Percentiles rank a stretch among this genome's conserved stretches.
Evolutionary conservation across 2,888 invertebrate genomes (phyloP).

Genomic region (Mythimna loreyi): DNA sequence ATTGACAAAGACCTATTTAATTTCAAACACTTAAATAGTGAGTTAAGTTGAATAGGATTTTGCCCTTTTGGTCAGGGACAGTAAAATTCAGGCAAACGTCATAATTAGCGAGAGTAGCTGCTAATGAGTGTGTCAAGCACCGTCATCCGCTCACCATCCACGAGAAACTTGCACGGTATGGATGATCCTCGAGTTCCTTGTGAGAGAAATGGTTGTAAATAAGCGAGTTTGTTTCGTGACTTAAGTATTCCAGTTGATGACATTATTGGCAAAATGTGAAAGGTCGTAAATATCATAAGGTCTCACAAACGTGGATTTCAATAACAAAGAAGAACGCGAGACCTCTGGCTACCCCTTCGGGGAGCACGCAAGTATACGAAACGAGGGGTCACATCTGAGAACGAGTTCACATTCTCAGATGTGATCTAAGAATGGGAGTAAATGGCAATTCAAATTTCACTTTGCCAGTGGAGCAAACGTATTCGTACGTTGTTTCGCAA

Average conservation of each 20-base stretch:
- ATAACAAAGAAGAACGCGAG: neutral
- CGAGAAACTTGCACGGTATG: slow-evolving; percentile 44
- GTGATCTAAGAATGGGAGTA: slow-evolving; percentile 19
- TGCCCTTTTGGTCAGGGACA: no score
- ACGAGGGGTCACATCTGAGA: no score
- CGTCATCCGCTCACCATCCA: slow-evolving; percentile 32
- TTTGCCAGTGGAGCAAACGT: slow-evolving; percentile 12
- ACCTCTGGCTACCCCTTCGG: neutral
- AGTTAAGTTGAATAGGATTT: no score
- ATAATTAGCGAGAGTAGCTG: slow-evolving; percentile 11
- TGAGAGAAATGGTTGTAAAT: slow-evolving; percentile 55
- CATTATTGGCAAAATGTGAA: no score
- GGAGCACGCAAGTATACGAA: no score
- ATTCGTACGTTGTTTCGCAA: slow-evolving; percentile 12
- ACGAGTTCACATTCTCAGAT: slow-evolving; percentile 22
- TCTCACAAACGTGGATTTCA: neutral
- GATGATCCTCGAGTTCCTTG: slow-evolving; percentile 59
- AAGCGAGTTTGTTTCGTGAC: no score
- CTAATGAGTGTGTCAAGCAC: slow-evolving; percentile 9
- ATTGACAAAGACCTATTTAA: no score
- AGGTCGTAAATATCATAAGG: neutral
- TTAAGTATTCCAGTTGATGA: no score
- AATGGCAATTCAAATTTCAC: slow-evolving; percentile 33
- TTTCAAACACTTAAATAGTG: no score
- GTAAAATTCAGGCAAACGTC: slow-evolving; percentile 16